These are phyloP conservation scores for Zeus faber DNA, from an alignment of 2,113 vertebrate species.

Conservation along the genomic window DNA sequence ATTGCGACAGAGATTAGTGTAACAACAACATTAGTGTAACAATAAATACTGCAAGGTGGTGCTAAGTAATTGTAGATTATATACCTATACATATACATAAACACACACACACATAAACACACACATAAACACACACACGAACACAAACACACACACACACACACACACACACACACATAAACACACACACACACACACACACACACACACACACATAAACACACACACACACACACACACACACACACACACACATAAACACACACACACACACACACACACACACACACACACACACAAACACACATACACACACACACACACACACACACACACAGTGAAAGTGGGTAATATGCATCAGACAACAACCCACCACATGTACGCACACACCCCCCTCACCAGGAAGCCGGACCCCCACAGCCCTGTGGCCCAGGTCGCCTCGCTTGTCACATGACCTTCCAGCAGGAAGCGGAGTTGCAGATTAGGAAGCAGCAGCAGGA, in stretches of 20 bases:
- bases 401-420: constrained; percentile 79
- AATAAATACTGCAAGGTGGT: no score
- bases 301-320: constrained; percentile 12
- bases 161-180: no score
- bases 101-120: no score
- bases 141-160: no score
- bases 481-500: constrained; percentile 79
- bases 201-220: constrained; percentile 4
- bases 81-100: no score
- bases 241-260: no score
- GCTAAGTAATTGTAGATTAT: no score
- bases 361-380: neutral
- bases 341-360: no score
- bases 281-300: constrained; percentile 5
- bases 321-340: neutral
- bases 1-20: no score
- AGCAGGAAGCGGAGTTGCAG: constrained; percentile 61
- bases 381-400: constrained; percentile 70
- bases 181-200: constrained; percentile 14
- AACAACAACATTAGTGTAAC: no score
- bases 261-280: constrained; percentile 27
- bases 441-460: constrained; percentile 74
- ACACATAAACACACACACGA: no score
- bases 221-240: neutral
- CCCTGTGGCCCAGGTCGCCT: constrained; percentile 78